These are phyloP conservation scores for Ephestia elutella DNA, from an alignment of 1,140 invertebrate genomes.

Conservation along the genomic window DNA sequence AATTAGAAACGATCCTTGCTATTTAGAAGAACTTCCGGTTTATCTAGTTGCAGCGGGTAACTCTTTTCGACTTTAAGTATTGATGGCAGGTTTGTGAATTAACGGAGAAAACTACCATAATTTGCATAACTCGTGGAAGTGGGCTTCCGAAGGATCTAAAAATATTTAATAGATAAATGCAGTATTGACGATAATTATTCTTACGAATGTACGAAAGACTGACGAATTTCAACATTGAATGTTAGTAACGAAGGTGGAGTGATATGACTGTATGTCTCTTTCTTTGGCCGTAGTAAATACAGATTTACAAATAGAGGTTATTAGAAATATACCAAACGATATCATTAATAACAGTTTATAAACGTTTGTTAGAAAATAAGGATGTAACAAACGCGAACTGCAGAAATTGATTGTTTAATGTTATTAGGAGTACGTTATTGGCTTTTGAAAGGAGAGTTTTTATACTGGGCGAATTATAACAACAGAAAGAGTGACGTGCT, in stretches of 20 bases:
- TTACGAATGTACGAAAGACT: conserved; percentile 48
- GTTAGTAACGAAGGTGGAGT: conserved; percentile 49
- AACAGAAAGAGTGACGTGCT: conserved; percentile 58
- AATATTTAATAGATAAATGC: conserved; percentile 19
- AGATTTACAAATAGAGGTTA: conserved; percentile 10
- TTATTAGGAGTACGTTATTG: conserved; percentile 74
- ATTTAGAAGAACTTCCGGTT: conserved; percentile 77
- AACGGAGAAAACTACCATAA: conserved; percentile 62
- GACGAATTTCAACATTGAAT: conserved; percentile 52
- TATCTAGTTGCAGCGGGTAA: conserved; percentile 88
- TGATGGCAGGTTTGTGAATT: conserved; percentile 75
- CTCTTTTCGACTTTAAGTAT: conserved; percentile 85
- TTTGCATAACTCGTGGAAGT: conserved; percentile 74
- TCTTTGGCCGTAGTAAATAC: conserved; percentile 28
- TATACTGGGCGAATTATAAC: conserved; percentile 74
- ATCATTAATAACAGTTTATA: conserved; percentile 72
- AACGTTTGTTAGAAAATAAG: conserved; percentile 66
- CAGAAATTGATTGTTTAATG: conserved; percentile 76
- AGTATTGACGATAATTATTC: conserved; percentile 18
- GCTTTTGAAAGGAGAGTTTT: conserved; percentile 72
- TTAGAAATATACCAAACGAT: conserved; percentile 32
- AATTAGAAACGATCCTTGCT: conserved; percentile 71
- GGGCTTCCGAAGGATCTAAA: conserved; percentile 66
- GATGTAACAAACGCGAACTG: conserved; percentile 66
- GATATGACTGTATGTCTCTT: conserved; percentile 47